Conservation (phyloP, 2,888 invertebrate species). For the Eupithecia tripunctaria region DNA sequence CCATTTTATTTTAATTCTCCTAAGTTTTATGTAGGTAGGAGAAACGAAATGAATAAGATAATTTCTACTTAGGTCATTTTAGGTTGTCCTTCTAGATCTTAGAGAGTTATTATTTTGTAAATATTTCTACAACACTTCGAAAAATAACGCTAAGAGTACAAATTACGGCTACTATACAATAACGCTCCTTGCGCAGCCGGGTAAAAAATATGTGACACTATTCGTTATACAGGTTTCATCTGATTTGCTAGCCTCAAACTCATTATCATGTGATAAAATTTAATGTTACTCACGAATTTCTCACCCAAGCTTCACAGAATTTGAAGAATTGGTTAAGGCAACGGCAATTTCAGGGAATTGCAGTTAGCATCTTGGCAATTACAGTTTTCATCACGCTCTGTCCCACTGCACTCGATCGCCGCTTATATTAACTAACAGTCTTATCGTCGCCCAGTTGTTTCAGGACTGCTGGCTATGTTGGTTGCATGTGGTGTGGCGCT, state of each 20-base stretch:
- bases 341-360: not conserved
- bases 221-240: not conserved
- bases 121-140: not conserved
- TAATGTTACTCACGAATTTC: not conserved
- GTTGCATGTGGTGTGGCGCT: conserved; percentile 71
- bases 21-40: not conserved
- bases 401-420: not conserved
- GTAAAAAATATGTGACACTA: not conserved
- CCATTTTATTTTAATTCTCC: not conserved
- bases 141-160: not conserved
- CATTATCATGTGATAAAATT: not conserved
- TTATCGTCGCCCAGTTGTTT: not conserved
- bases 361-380: not conserved
- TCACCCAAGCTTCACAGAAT: not conserved
- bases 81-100: not conserved
- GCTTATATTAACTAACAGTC: conserved; percentile 6
- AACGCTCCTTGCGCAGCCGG: too few species aligned
- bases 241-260: not conserved
- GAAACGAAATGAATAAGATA: not conserved
- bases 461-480: conserved; percentile 62
- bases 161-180: too few species aligned
- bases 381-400: not conserved
- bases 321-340: not conserved
- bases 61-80: not conserved
- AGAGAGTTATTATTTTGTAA: too few species aligned